Conservation (phyloP, 1,140 invertebrate species). For the Andricus grossulariae region DNA sequence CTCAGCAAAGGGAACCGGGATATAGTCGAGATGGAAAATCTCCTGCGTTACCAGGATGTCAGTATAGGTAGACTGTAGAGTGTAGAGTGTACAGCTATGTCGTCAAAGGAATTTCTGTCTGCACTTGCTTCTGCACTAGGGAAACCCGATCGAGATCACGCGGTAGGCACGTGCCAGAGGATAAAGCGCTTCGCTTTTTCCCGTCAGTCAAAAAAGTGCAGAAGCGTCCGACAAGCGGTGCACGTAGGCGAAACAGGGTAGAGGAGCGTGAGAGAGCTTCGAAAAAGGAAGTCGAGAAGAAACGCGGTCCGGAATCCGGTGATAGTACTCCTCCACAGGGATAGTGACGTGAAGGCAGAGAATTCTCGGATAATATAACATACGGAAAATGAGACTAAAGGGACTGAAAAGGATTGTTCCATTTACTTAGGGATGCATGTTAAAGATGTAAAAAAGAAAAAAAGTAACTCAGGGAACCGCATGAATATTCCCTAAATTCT, state of each 20-base stretch:
- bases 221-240: constrained; percentile 2
- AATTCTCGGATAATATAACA: too few species aligned
- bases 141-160: constrained; percentile 12
- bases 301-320: not conserved
- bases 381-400: too few species aligned
- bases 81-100: not conserved
- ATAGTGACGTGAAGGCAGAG: too few species aligned
- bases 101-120: constrained; percentile 16
- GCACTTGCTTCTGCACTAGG: constrained; percentile 7
- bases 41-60: not conserved
- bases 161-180: constrained; percentile 4
- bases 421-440: too few species aligned
- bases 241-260: not conserved
- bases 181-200: constrained; percentile 4
- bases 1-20: not conserved
- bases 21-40: not conserved
- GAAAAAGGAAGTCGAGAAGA: not conserved
- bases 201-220: not conserved
- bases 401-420: too few species aligned
- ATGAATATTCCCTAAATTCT: too few species aligned
- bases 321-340: too few species aligned
- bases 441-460: too few species aligned
- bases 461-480: too few species aligned
- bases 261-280: not conserved
- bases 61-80: not conserved